These are phyloP conservation scores for Channa maculata DNA, from an alignment of 2,113 vertebrate species.

Conservation along the genomic window DNA sequence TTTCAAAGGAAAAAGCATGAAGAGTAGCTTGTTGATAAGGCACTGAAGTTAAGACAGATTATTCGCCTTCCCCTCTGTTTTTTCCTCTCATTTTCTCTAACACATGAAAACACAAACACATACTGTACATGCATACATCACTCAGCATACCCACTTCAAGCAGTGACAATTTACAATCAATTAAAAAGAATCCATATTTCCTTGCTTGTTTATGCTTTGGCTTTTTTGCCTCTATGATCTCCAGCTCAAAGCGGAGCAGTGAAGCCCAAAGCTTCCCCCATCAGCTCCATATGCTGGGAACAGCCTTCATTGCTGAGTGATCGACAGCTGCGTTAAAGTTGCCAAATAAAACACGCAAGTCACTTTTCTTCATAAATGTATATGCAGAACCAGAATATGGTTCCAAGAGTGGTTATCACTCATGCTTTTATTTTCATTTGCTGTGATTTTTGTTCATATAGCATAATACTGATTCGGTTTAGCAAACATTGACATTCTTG, in stretches of 20 bases:
- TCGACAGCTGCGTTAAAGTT: constrained; percentile 51
- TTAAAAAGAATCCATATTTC: constrained; percentile 66
- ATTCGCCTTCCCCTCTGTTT: constrained; percentile 68
- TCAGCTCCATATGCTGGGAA: constrained; percentile 63
- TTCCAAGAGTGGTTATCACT: constrained; percentile 15
- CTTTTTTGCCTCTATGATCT: constrained; percentile 54
- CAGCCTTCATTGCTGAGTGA: constrained; percentile 48
- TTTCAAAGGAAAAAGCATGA: constrained; percentile 79
- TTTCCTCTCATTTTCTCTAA: constrained; percentile 41
- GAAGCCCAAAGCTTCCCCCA: constrained; percentile 45
- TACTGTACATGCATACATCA: constrained; percentile 54
- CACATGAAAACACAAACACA: constrained; percentile 58
- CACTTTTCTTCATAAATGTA: constrained; percentile 40
- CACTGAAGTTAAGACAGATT: constrained; percentile 75
- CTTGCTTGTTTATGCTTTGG: constrained; percentile 63
- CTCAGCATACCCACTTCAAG: constrained; percentile 56
- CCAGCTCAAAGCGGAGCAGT: constrained; percentile 59
- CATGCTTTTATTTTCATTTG: constrained; percentile 4
- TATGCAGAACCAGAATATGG: constrained; percentile 38
- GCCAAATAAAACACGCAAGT: constrained; percentile 60
- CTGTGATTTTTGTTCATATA: background rate
- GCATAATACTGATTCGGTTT: background rate
- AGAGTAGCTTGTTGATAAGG: constrained; percentile 78
- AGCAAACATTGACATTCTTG: background rate
- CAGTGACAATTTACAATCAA: constrained; percentile 72